Percentiles rank a stretch among this genome's conserved stretches.
Conservation (phyloP, 2,797 vertebrate genomes). For the Paramormyrops hopkinsi region DNA sequence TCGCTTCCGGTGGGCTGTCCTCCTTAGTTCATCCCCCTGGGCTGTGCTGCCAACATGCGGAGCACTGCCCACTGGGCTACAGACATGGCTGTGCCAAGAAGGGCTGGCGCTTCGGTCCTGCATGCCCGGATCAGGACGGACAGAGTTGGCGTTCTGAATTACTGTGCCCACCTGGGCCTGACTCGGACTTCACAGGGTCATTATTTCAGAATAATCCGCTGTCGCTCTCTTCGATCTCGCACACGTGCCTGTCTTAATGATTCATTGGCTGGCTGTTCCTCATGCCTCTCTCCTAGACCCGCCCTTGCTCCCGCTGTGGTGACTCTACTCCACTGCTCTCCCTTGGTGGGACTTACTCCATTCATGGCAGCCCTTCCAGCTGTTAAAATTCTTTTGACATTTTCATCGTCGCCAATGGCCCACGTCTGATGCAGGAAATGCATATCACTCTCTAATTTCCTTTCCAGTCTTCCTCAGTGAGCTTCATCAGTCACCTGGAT, state of each 20-base stretch:
- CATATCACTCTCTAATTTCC: not conserved
- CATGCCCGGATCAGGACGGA: not conserved
- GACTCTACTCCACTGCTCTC: not conserved
- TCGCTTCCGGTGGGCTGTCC: not conserved
- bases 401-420: not conserved
- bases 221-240: not conserved
- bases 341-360: not conserved
- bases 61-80: not conserved
- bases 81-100: not conserved
- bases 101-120: not conserved
- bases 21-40: not conserved
- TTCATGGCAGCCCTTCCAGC: not conserved
- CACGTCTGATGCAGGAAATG: not conserved
- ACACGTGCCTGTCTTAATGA: not conserved
- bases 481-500: not conserved
- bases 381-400: constrained; percentile 3
- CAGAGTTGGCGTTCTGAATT: not conserved
- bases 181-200: not conserved
- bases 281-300: not conserved
- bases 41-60: not conserved
- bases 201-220: not conserved
- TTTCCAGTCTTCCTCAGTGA: not conserved
- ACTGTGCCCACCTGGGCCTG: not conserved
- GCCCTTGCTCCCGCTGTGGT: not conserved
- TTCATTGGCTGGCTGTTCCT: not conserved